Base-by-base conservation (phyloP, 1,140 invertebrate genomes). In the Sycophila sp. region DNA sequence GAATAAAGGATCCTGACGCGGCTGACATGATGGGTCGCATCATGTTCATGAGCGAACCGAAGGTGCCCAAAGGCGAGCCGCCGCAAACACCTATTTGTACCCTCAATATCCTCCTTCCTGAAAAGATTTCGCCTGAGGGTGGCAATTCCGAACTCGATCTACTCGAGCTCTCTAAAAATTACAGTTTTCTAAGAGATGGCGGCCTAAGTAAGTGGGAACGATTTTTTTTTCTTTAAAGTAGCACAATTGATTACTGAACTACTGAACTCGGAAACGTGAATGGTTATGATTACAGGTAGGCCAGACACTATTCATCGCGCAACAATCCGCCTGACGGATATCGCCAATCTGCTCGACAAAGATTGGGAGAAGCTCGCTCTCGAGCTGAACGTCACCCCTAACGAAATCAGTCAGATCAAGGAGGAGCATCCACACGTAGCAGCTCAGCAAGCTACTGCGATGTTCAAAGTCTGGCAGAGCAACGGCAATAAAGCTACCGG, bases 31-130 rank as follows among this genome's bases (percentile, higher is more conserved):
- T 85, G 73, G 96, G 96, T 11, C 88, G 96, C 59, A 92, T 99
- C 63, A 94, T 97, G 75, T 98, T 99, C 81, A 98, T 98, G 96
- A 92, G 92, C 76, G 96, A 98, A 83, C 94, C 95, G 1, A 96
- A 95, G 87, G 92, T 93, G 76, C 88, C 90, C 6, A 89, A 94
- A 75, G 93, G 95, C 38, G 94, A 96, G 77, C 91, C 93, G 36
- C 90, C 92, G 19, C 94, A 96, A 81, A 92, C 90, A 7, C 96
- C 96, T 4, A 92, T 97, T 55, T 98, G 96, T 83, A 97, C 95
- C 56, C 86, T 98, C 36, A 96, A 97, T 81, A 92, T 98, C 71
- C 87, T 92, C 42, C 87, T 98, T 69, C 96, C 96, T 1, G 92
- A 92, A 63, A 89, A 91, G 73, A 91, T 94, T 56, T 89, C 91